These are phyloP conservation scores for Pteropus rufus DNA, from an alignment of 2,797 vertebrate species.

Conservation along the genomic window DNA sequence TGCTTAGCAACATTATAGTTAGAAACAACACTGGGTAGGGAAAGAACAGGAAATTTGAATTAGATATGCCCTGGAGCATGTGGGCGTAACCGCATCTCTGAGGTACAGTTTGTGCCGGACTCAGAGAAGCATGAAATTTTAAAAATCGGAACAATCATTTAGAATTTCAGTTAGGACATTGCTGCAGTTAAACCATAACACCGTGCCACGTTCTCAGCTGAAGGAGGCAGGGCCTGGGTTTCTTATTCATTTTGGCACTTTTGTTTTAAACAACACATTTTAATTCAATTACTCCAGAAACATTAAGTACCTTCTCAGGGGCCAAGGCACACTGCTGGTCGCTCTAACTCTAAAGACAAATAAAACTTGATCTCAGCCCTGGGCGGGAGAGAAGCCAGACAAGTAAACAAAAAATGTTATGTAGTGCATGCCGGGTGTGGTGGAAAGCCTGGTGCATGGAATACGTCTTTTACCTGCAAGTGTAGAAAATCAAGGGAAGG, in stretches of 20 bases:
- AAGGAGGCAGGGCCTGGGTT: neutral
- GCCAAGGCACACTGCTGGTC: neutral
- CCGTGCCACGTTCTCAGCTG: neutral
- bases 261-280: constrained; percentile 18
- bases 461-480: neutral
- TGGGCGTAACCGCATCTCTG: constrained; percentile 13
- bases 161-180: constrained; percentile 59
- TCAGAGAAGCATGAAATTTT: constrained; percentile 19
- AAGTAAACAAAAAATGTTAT: neutral
- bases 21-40: constrained; percentile 21
- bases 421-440: too few species aligned
- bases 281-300: constrained; percentile 13
- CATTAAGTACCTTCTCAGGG: neutral
- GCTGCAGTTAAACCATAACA: constrained; percentile 34
- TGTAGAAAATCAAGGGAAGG: neutral
- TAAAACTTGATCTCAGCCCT: neutral
- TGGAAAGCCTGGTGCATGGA: neutral
- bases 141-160: constrained; percentile 50
- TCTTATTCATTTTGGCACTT: neutral
- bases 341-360: neutral
- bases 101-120: neutral
- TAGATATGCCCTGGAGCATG: constrained; percentile 21
- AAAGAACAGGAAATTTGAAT: constrained; percentile 54
- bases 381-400: neutral
- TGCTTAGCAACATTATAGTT: constrained; percentile 65